A percentile compares a stretch with the other conserved stretches of the same genome.
phyloP scores from a whole-genome alignment of 2,797 vertebrate genomes.

The Catamblyrhynchus diadema region DNA sequence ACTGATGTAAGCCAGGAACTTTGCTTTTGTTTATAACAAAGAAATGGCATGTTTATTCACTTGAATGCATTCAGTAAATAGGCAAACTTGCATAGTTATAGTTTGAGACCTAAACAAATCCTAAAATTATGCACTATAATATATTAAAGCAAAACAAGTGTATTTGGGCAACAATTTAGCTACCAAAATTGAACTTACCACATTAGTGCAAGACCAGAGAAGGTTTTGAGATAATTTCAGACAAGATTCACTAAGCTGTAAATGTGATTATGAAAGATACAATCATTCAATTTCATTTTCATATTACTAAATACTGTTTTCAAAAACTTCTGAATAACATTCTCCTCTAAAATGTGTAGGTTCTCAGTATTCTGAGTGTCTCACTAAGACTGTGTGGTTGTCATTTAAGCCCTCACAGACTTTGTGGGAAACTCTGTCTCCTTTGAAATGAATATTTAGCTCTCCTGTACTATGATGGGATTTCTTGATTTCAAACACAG shows the following conservation, averaged over 20 bases:
- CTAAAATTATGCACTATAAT: background rate
- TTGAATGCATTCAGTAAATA: background rate
- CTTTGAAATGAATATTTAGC: background rate
- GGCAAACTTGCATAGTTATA: background rate
- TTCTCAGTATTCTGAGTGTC: background rate
- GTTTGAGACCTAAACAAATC: background rate
- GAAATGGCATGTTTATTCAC: background rate
- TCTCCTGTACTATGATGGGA: background rate
- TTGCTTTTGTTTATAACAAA: constrained; percentile 12
- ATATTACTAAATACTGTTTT: background rate
- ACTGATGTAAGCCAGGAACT: background rate
- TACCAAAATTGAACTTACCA: background rate
- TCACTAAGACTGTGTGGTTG: background rate
- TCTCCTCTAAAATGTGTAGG: background rate
- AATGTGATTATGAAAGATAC: background rate
- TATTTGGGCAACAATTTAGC: background rate
- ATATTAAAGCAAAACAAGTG: background rate
- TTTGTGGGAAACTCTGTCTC: background rate
- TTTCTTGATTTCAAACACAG: constrained; percentile 7
- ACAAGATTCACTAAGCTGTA: background rate
- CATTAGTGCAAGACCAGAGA: background rate
- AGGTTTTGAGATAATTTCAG: background rate
- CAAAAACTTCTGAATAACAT: background rate
- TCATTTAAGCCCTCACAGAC: background rate
- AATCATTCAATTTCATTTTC: background rate